Evolutionary conservation across 2,888 invertebrate species (phyloP).

Genomic region (Melikaiella ostensackeni): DNA sequence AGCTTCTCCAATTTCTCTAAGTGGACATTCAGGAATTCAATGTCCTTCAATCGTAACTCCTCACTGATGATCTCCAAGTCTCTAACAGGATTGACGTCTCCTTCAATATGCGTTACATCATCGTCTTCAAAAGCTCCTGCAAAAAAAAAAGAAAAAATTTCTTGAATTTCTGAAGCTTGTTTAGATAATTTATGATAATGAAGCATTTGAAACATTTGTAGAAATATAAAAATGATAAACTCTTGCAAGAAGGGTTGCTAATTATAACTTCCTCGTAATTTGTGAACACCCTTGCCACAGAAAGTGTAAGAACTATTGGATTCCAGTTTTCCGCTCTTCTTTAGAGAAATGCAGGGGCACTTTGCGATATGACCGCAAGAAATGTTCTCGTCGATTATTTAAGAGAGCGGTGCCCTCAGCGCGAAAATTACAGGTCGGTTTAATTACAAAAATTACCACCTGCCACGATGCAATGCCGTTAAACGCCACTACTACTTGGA

Average conservation of each 20-base stretch:
- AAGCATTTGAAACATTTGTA: too few species aligned
- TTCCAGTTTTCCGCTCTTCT: constrained; percentile 34
- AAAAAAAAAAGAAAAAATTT: constrained; percentile 43
- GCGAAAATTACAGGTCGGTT: constrained; percentile 58
- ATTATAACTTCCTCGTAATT: constrained; percentile 6
- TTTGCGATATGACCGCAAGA: constrained; percentile 45
- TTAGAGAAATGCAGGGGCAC: constrained; percentile 8
- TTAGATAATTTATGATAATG: too few species aligned
- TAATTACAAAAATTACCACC: constrained; percentile 57
- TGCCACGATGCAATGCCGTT: constrained; percentile 46
- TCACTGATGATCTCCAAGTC: constrained; percentile 98
- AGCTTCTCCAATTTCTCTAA: constrained; percentile 92
- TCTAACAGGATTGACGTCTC: constrained; percentile 97
- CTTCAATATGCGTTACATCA: constrained; percentile 98
- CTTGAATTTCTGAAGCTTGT: too few species aligned
- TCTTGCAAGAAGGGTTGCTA: too few species aligned
- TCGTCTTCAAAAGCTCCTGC: constrained; percentile 97
- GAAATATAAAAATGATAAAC: too few species aligned
- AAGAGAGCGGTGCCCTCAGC: constrained; percentile 49
- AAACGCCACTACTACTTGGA: constrained; percentile 35
- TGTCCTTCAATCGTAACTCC: constrained; percentile 96
- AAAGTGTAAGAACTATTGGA: constrained; percentile 37
- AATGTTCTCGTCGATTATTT: constrained; percentile 52
- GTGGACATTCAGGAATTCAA: constrained; percentile 89
- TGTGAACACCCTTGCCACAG: background rate